A percentile compares a stretch with the other conserved stretches of the same genome.
Evolutionary conservation across 1,140 invertebrate genomes (phyloP).

Genomic region (Pseudomyrmex cubaensis): DNA sequence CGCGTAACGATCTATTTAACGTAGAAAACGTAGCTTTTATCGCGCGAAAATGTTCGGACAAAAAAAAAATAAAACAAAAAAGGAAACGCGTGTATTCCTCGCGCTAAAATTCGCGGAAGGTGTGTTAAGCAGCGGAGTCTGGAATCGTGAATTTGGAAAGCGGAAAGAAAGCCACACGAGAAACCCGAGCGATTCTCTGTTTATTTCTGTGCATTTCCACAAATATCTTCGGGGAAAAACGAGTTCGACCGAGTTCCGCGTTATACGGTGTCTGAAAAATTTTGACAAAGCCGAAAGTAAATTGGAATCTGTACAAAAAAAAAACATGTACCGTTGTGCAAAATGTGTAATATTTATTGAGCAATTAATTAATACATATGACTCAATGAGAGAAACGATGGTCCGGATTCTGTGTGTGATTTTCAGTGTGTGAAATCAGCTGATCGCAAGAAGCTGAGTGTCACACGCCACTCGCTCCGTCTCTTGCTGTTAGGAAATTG

Average conservation of each 20-base stretch:
- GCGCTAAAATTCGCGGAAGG: constrained; percentile 8
- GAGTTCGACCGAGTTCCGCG: background rate
- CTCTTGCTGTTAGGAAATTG: no score
- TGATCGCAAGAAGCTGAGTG: no score
- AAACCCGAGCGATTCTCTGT: constrained; percentile 6
- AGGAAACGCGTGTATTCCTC: background rate
- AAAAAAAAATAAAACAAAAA: background rate
- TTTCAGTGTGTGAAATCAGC: no score
- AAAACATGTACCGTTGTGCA: no score
- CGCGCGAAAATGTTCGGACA: constrained; percentile 9
- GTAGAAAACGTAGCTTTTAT: constrained; percentile 17
- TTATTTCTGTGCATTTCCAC: background rate
- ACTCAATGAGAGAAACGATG: no score
- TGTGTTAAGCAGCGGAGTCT: constrained; percentile 1
- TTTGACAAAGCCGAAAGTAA: no score
- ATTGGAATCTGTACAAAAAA: no score
- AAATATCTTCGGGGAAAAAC: background rate
- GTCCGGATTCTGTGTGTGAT: no score
- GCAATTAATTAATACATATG: no score
- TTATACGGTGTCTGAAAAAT: no score
- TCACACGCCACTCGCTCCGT: no score
- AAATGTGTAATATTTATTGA: no score
- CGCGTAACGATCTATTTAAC: constrained; percentile 53
- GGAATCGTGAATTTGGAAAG: background rate
- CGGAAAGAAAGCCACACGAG: background rate